Evolutionary conservation across 2,797 vertebrate genomes (phyloP).

Genomic region (Rhabdomys pumilio): DNA sequence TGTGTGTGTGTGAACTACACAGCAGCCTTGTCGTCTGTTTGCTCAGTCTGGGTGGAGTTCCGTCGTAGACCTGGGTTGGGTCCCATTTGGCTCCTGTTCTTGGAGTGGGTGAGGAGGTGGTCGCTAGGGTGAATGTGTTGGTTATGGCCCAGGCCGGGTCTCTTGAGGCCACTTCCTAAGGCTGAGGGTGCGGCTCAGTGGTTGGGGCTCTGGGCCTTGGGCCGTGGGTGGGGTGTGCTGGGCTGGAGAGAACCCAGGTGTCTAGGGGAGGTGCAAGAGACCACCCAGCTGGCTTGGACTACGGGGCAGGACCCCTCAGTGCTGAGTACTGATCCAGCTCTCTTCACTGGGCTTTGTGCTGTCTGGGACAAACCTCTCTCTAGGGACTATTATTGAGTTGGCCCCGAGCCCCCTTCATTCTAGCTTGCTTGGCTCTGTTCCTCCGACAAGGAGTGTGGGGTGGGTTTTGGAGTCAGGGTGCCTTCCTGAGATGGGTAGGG

Average conservation of each 20-base stretch:
- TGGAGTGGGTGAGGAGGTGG: neutral
- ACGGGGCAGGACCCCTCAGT: neutral
- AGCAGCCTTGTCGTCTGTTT: neutral
- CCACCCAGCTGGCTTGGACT: constrained; percentile 79
- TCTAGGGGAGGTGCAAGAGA: constrained; percentile 68
- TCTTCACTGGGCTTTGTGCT: neutral
- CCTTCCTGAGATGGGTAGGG: constrained; percentile 18
- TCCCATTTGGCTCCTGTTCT: constrained; percentile 30
- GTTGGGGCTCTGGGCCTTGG: constrained; percentile 70
- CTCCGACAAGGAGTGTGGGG: constrained; percentile 13
- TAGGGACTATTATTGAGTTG: constrained; percentile 57
- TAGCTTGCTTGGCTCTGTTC: constrained; percentile 37
- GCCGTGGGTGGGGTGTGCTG: constrained; percentile 66
- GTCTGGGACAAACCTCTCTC: constrained; percentile 38
- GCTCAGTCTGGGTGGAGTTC: constrained; percentile 40
- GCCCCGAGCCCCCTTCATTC: neutral
- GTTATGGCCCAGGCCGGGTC: constrained; percentile 42
- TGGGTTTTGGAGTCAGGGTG: constrained; percentile 1
- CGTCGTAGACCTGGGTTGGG: constrained; percentile 28
- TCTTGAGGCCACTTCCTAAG: constrained; percentile 60
- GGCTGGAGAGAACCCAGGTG: constrained; percentile 77
- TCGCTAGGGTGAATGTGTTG: neutral
- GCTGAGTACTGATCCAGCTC: neutral
- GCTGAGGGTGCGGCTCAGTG: constrained; percentile 49
- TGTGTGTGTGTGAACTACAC: neutral